phyloP scores from a whole-genome alignment of 1,140 invertebrate species.

The Lepidotrigona ventralis region DNA sequence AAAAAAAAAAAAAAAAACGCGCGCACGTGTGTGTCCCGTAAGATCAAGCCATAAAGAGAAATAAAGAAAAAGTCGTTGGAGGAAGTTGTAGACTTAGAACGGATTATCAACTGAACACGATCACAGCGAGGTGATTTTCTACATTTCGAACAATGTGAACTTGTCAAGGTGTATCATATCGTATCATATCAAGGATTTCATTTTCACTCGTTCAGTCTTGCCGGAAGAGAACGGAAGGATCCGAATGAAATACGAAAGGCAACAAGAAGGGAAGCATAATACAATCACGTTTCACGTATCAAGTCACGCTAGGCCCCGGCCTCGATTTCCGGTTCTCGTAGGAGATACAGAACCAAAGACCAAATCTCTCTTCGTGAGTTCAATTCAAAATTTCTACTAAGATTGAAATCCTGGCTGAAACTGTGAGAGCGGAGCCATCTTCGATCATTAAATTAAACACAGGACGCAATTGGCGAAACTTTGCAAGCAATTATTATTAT shows the following conservation, averaged over 20 bases:
- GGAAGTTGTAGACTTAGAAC: background rate
- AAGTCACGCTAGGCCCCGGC: background rate
- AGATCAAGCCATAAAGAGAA: background rate
- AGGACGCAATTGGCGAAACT: too few relatives aligned
- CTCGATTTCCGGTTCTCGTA: background rate
- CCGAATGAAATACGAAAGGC: background rate
- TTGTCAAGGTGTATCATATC: background rate
- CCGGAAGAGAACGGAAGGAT: background rate
- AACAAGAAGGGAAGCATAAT: background rate
- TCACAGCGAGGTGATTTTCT: background rate
- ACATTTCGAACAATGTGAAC: background rate
- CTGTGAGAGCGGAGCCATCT: too few relatives aligned
- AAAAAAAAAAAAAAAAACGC: too few relatives aligned
- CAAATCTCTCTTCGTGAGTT: background rate
- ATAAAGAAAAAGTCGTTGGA: background rate
- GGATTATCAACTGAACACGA: background rate
- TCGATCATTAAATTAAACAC: too few relatives aligned
- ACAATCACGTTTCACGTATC: slow-evolving; percentile 17
- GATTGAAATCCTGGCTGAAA: too few relatives aligned
- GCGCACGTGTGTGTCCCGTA: too few relatives aligned
- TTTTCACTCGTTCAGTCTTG: background rate
- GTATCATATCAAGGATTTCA: background rate
- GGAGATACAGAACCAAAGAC: background rate
- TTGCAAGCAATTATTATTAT: too few relatives aligned
- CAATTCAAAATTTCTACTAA: too few relatives aligned